Evolutionary conservation across 2,797 vertebrate species (phyloP).

Genomic region (Gymnoscopelus microlampas): DNA sequence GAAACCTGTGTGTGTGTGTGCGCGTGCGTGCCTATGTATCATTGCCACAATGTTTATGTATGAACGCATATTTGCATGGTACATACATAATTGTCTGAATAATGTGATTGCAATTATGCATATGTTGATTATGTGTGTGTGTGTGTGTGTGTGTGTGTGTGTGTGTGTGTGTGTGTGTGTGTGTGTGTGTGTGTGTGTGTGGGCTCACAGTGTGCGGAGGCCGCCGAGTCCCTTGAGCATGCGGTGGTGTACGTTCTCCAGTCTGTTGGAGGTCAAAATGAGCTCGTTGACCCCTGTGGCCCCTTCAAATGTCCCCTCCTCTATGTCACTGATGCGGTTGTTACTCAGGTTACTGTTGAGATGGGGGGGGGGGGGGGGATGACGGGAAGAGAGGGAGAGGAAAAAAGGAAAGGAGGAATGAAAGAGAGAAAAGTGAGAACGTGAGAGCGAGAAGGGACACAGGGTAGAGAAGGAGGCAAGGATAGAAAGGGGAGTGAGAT

Average conservation of each 20-base stretch:
- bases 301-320: constrained; percentile 96
- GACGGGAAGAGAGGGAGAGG: neutral
- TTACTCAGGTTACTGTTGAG: constrained; percentile 94
- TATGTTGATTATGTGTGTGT: neutral
- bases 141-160: constrained; percentile 21
- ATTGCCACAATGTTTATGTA: neutral
- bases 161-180: constrained; percentile 28
- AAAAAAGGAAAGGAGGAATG: neutral
- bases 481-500: neutral
- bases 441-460: constrained; percentile 1
- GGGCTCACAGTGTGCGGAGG: constrained; percentile 94
- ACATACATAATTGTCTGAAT: neutral
- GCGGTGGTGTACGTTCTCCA: constrained; percentile 91
- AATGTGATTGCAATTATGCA: constrained; percentile 13
- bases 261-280: constrained; percentile 92
- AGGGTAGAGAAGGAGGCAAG: neutral
- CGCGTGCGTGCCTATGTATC: constrained; percentile 8
- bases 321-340: constrained; percentile 97
- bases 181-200: constrained; percentile 45
- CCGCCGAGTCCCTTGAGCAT: constrained; percentile 95
- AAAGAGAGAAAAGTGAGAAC: constrained; percentile 2
- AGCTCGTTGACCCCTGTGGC: constrained; percentile 94
- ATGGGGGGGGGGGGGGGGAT: constrained; percentile 2
- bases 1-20: neutral
- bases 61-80: constrained; percentile 27